phyloP scores from a whole-genome alignment of 2,797 vertebrate species.

The Phoebastria nigripes region DNA sequence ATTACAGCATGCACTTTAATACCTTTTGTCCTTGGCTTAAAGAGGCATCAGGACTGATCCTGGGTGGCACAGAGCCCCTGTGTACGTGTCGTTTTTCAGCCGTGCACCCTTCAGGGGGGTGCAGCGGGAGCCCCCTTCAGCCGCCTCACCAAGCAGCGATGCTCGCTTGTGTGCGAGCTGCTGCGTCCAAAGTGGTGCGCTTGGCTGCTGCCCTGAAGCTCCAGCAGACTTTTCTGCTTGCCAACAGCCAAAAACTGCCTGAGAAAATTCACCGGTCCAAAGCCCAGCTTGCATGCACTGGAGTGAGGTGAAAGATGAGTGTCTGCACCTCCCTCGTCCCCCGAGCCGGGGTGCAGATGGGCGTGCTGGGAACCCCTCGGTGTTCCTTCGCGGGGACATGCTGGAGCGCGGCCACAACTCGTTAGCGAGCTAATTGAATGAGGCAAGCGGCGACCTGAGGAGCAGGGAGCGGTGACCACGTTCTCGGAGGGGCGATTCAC shows the following conservation, averaged over 20 bases:
- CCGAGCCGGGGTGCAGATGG: constrained; percentile 48
- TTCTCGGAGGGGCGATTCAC: not conserved
- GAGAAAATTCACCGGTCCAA: not conserved
- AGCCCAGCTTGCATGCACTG: constrained; percentile 1
- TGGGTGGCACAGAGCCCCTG: accelerated
- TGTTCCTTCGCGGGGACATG: not conserved
- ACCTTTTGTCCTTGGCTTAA: not conserved
- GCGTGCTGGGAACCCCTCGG: not conserved
- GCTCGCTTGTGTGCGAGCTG: not conserved
- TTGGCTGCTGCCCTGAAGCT: not conserved
- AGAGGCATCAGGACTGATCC: not conserved
- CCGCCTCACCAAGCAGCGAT: accelerated
- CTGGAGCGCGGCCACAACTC: constrained; percentile 38
- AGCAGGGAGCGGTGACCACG: not conserved
- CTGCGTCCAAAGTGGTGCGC: accelerated
- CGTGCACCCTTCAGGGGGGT: too few species aligned
- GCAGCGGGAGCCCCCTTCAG: not conserved
- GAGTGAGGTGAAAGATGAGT: constrained; percentile 33
- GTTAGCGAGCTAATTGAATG: constrained; percentile 10
- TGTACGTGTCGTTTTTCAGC: accelerated
- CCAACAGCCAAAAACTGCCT: not conserved
- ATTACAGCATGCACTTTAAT: not conserved
- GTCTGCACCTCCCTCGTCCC: constrained; percentile 18
- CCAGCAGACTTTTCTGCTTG: not conserved
- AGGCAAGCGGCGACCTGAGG: not conserved